These are phyloP conservation scores for Heliornis fulica DNA, from an alignment of 2,113 vertebrate species.

Conservation along the genomic window DNA sequence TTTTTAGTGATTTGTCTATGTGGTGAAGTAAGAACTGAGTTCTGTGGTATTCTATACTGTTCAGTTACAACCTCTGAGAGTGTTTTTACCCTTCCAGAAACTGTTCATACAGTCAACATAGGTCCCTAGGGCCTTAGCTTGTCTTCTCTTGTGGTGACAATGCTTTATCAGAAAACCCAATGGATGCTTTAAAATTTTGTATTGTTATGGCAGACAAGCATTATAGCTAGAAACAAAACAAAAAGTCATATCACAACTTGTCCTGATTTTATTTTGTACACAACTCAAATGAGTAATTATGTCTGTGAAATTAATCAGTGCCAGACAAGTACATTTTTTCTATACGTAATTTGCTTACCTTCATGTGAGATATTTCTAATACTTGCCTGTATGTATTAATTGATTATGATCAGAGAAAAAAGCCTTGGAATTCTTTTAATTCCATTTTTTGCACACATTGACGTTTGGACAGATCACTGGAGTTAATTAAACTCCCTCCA, in stretches of 20 bases:
- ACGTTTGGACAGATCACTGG: constrained; percentile 20
- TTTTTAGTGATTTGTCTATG: neutral
- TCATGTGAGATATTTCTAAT: constrained; percentile 1
- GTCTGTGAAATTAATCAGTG: neutral
- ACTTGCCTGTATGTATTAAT: neutral
- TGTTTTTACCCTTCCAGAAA: neutral
- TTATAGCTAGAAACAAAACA: neutral
- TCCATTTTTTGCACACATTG: constrained; percentile 22
- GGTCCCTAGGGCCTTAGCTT: neutral
- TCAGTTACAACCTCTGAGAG: neutral
- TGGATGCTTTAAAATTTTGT: neutral
- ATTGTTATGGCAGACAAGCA: neutral
- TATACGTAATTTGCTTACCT: neutral
- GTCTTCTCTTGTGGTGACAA: neutral
- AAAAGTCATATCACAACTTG: neutral
- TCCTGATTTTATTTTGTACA: neutral
- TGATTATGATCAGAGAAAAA: constrained; percentile 45
- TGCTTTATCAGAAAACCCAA: neutral
- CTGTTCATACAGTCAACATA: neutral
- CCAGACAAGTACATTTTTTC: neutral
- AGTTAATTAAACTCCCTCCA: constrained; percentile 57
- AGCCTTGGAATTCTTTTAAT: neutral
- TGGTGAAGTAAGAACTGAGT: neutral
- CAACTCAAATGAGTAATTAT: neutral
- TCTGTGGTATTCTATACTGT: neutral